Percentiles rank a stretch among this genome's conserved stretches.
Conservation (phyloP, 1,140 invertebrate genomes). For the Zaprionus tsacasi region DNA sequence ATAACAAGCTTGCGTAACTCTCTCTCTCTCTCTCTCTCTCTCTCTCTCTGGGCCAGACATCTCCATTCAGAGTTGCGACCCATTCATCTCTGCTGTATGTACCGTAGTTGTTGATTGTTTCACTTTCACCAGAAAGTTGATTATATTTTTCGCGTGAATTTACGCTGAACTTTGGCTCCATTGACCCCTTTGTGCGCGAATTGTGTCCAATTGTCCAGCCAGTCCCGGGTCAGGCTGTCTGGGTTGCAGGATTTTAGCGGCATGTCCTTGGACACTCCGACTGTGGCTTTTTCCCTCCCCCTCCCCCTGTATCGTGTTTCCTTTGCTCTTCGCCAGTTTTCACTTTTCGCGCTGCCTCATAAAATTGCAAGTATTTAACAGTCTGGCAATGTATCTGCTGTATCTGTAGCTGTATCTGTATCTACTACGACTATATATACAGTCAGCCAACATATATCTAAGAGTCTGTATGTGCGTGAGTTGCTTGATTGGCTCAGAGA, state of each 20-base stretch:
- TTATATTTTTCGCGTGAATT: conserved; percentile 69
- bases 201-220: conserved; percentile 35
- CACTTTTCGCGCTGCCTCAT: conserved; percentile 72
- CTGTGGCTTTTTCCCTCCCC: conserved; percentile 18
- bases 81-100: not conserved
- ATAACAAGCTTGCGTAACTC: not conserved
- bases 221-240: conserved; percentile 2
- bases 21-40: too few relatives aligned
- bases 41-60: not conserved
- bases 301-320: conserved; percentile 58
- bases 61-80: not conserved
- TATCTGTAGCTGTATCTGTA: conserved; percentile 25
- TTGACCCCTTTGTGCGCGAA: conserved; percentile 46
- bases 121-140: conserved; percentile 74
- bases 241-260: conserved; percentile 47
- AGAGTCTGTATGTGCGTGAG: conserved; percentile 24
- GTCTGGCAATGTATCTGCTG: conserved; percentile 30
- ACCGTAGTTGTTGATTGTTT: conserved; percentile 55
- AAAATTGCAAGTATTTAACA: conserved; percentile 77
- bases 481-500: conserved; percentile 59
- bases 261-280: conserved; percentile 72
- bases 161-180: conserved; percentile 65
- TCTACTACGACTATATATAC: conserved; percentile 6
- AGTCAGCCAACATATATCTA: conserved; percentile 17
- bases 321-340: conserved; percentile 57